Base-by-base conservation (phyloP, 2,888 invertebrate genomes). In the Lingula anatina region DNA sequence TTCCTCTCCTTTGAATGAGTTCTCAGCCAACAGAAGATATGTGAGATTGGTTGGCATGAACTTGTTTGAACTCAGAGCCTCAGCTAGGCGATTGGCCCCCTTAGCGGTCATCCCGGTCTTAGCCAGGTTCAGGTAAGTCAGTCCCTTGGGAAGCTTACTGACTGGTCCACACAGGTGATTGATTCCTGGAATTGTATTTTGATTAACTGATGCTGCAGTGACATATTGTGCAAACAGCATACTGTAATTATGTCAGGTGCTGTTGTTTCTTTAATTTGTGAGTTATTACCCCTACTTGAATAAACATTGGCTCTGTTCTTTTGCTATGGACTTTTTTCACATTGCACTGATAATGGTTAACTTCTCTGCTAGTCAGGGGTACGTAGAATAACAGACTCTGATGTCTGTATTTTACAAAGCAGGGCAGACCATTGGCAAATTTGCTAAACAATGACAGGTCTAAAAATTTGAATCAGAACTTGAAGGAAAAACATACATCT, bases 41-140 rank as follows among this genome's bases (percentile, higher is more conserved):
- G 87, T 87, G 54, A 96, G 82, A 59, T 90, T 90, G 67, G 86
- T 86, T 57, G 89, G 84, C 81, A 91, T 89, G 71, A 85, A 86
- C 45, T 69, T 70, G 48, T 76, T 92, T 69, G 88, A 85, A 72
- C 87, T 87, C 61, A 97, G 82, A 64, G 91, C 88, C 70, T 90
- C 87, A 46, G 92, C 87, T 60, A 96, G 83, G 71, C 89, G 88
- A 72, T 89, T 87, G 54, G 94, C 86, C 45, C 92, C 91, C 80
- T 94, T 95, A 55, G 91, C 88, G 46, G 90, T 90, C 59, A 97
- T 81, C 47, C 90, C 89, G 71, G 94, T 94, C 77, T 89, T 89
- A 40, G 92, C 86, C 54, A 97, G 80, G 72, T 91, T 89, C 55
- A 97, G 82, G 78, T 90, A 87, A 56, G 87, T 85, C 64, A 94